Conservation (phyloP, 2,113 vertebrate species). For the Cebidichthys violaceus region DNA sequence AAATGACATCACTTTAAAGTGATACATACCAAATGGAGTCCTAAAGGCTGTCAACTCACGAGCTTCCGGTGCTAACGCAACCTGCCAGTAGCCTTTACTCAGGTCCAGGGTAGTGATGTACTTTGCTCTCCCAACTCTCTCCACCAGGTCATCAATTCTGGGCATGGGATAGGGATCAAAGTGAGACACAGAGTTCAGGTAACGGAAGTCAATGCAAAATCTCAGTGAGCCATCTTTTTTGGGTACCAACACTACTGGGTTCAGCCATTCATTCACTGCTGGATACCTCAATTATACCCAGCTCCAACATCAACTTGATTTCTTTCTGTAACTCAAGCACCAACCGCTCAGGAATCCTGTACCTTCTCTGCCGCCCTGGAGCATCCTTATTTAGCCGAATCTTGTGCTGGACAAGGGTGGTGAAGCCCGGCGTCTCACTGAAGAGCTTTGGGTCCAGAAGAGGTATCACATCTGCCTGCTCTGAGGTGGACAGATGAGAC, state of each 20-base stretch:
- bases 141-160: slow-evolving; percentile 1
- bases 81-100: neutral
- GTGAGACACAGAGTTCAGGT: neutral
- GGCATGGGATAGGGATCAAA: neutral
- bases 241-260: too few species aligned
- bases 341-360: neutral
- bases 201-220: slow-evolving; percentile 6
- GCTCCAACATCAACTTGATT: neutral
- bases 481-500: too few species aligned
- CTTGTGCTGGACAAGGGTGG: neutral
- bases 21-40: neutral
- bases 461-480: neutral
- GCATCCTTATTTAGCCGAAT: neutral
- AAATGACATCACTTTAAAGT: neutral
- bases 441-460: neutral
- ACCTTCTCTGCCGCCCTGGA: neutral
- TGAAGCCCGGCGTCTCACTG: neutral
- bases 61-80: neutral
- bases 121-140: neutral
- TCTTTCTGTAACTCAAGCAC: neutral
- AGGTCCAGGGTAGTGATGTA: neutral
- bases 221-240: neutral
- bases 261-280: too few species aligned
- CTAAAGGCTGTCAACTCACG: neutral
- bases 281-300: too few species aligned